A percentile compares a stretch with the other conserved stretches of the same genome.
These are phyloP conservation scores for Sceliomorpha sp. DNA, from an alignment of 2,888 invertebrate genomes.

Conservation along the genomic window DNA sequence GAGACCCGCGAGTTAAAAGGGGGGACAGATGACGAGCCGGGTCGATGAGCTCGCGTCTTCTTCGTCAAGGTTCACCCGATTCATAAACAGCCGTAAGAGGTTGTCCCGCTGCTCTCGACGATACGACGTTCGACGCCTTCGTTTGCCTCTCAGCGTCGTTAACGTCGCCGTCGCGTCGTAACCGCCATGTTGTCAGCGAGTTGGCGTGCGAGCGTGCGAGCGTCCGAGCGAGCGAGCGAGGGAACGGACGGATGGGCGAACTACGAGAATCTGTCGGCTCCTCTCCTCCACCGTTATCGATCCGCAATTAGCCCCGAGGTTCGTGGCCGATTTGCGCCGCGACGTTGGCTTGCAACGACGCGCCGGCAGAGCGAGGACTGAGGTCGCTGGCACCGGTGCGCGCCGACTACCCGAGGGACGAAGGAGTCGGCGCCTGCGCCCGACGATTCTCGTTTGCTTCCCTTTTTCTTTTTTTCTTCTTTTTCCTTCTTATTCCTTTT, in stretches of 20 bases:
- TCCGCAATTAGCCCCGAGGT: conserved; percentile 43
- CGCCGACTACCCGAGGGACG: not conserved
- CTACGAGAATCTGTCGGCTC: conserved; percentile 23
- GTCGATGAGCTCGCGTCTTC: too few species aligned
- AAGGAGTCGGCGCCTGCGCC: conserved; percentile 5
- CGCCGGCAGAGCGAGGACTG: conserved; percentile 44
- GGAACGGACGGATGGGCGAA: conserved; percentile 4
- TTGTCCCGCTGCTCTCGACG: too few species aligned
- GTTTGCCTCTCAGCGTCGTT: too few species aligned
- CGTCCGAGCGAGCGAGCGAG: too few species aligned
- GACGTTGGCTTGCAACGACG: conserved; percentile 20
- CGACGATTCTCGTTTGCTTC: conserved; percentile 5
- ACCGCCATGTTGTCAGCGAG: conserved; percentile 30
- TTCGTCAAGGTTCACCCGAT: too few species aligned
- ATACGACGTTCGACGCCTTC: too few species aligned
- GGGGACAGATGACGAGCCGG: too few species aligned
- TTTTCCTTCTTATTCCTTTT: conserved; percentile 16
- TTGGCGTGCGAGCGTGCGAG: too few species aligned
- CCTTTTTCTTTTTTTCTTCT: conserved; percentile 6
- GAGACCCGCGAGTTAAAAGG: too few species aligned
- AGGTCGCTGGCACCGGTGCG: conserved; percentile 32
- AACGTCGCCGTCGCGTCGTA: conserved; percentile 11
- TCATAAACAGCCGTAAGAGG: too few species aligned
- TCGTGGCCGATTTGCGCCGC: conserved; percentile 3
- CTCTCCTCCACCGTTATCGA: conserved; percentile 41